phyloP scores from a whole-genome alignment of 1,140 invertebrate genomes.

The Zeugodacus cucurbitae region DNA sequence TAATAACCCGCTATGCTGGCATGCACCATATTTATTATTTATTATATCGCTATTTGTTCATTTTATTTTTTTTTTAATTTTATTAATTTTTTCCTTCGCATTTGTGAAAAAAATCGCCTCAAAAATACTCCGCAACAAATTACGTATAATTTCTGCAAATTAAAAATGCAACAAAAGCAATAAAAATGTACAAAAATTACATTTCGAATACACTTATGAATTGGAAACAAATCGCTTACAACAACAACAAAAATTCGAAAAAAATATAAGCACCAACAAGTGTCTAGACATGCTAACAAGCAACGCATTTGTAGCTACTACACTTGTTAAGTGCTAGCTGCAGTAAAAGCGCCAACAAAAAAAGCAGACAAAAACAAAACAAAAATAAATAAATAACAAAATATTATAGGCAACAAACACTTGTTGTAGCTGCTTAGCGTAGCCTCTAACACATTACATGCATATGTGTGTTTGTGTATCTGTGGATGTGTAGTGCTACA shows the following conservation, averaged over 20 bases:
- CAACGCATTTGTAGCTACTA: conserved; percentile 13
- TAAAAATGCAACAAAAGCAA: conserved; percentile 40
- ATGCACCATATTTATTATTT: not conserved
- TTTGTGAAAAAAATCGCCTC: not conserved
- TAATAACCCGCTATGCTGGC: not conserved
- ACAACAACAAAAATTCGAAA: not conserved
- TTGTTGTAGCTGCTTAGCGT: not conserved
- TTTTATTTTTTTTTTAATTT: not conserved
- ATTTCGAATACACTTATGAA: not conserved
- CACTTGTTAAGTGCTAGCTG: conserved; percentile 13
- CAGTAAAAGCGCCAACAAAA: not conserved
- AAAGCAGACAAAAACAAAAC: conserved; percentile 12
- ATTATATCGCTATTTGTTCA: not conserved
- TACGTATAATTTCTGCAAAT: conserved; percentile 44
- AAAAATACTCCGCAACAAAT: conserved; percentile 22
- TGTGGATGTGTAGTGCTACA: not conserved
- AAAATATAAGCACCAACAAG: not conserved
- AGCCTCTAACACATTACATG: not conserved
- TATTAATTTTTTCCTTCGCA: not conserved
- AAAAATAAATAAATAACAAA: not conserved
- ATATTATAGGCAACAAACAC: not conserved
- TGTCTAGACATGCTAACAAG: conserved; percentile 33
- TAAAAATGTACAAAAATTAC: not conserved
- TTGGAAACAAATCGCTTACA: conserved; percentile 7
- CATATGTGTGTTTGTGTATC: not conserved